phyloP scores from a whole-genome alignment of 2,888 invertebrate species.

The Caenorhabditis macrosperma region DNA sequence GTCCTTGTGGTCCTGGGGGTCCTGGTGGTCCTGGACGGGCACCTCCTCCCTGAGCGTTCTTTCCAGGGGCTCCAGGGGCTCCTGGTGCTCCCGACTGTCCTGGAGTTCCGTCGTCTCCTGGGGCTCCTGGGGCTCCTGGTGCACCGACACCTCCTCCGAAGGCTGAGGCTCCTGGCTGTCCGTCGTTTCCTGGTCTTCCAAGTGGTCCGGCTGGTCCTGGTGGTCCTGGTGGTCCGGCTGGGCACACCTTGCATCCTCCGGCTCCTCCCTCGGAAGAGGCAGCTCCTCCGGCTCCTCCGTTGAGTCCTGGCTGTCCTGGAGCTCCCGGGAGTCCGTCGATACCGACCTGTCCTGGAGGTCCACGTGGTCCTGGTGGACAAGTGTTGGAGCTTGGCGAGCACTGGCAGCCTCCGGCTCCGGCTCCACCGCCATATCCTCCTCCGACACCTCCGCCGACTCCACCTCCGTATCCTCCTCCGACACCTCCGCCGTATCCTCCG shows the following conservation, averaged over 20 bases:
- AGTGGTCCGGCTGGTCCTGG: conserved; percentile 58
- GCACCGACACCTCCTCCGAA: conserved; percentile 52
- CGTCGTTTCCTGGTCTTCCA: conserved; percentile 60
- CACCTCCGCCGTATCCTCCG: conserved; percentile 38
- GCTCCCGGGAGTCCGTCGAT: conserved; percentile 54
- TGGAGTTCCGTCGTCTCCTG: conserved; percentile 59
- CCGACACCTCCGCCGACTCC: conserved; percentile 18
- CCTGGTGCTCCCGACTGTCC: conserved; percentile 52
- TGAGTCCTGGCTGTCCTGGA: conserved; percentile 54
- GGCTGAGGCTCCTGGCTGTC: conserved; percentile 58
- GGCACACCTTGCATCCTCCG: conserved; percentile 56
- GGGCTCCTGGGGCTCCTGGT: conserved; percentile 58
- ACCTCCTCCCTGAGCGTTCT: conserved; percentile 46
- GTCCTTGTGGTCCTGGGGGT: conserved; percentile 60
- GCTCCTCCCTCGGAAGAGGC: conserved; percentile 27
- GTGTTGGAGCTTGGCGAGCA: conserved; percentile 48
- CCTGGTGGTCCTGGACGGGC: conserved; percentile 60
- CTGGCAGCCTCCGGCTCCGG: conserved; percentile 45
- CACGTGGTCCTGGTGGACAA: conserved; percentile 64
- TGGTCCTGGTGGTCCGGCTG: conserved; percentile 62
- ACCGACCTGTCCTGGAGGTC: conserved; percentile 57
- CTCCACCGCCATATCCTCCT: conserved; percentile 26
- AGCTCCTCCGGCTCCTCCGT: conserved; percentile 44
- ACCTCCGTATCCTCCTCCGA: conserved; percentile 36
- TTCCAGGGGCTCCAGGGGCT: conserved; percentile 60